Evolutionary conservation across 2,797 vertebrate genomes (phyloP), one percentile per base, ranked within the genome.

Genomic region (Spinus olivaceus): DNA sequence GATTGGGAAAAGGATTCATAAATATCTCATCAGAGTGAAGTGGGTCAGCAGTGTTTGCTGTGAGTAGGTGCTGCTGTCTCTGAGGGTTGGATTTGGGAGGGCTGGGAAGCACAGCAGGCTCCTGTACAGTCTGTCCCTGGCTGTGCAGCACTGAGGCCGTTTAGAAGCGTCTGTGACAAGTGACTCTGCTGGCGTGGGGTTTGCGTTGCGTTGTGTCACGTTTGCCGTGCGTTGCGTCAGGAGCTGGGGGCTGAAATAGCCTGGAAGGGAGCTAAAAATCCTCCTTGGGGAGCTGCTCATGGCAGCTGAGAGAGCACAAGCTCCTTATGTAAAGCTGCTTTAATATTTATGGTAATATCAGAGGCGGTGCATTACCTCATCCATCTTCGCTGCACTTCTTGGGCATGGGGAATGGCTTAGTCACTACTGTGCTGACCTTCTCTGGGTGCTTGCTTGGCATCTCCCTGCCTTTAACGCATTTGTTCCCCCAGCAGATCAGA

Each of bases 311-410:
- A 2, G 17, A 66, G 9, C 39, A 49, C 77, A 64, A 78, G 90
- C 88, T 79, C 90, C 84, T 95, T 95, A 94, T n/a, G 53, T 95
- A 94, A 96, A 94, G 90, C 91, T 78, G 50, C 18, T 92, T 42
- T 81, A 73, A 81, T 85, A 93, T 93, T 92, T 50, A 89, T 89
- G 89, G 76, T 47, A 32, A 50, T 71, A 51, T 35, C 2, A 65
- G 86, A 72, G 63, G 87, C 6, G 1, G 76, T 67, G 79, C 88
- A 86, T 91, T 89, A 65, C 84, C 92, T 95, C 94, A 89, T 74
- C 89, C 37, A n/a, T 80, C 86, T 91, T 72, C 7, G 0, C 30
- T 37, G 80, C 37, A 15, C 61, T 88, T 61, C 27, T 76, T 23
- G 54, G n/a, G 22, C 69, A 30, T 6, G 41, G 79, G 76, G 78